A percentile compares a stretch with the other conserved stretches of the same genome.
Conservation (phyloP, 2,797 vertebrate species). For the Sorex maritimensis region DNA sequence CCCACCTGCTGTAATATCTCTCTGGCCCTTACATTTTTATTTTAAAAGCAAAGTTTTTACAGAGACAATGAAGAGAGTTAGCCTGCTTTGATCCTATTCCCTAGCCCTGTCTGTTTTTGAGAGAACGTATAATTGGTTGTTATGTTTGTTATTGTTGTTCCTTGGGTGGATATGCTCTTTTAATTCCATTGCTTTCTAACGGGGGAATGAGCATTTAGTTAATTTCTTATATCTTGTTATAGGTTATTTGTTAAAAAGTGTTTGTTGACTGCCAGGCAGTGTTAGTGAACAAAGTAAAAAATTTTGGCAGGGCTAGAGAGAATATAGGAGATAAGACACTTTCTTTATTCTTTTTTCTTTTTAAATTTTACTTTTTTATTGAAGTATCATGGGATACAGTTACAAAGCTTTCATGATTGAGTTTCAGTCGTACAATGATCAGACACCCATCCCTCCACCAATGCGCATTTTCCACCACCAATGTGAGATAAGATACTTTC, state of each 20-base stretch:
- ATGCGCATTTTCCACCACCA: too few species aligned
- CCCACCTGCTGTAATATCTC: too few species aligned
- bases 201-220: constrained; percentile 38
- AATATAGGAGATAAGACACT: too few species aligned
- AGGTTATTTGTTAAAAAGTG: constrained; percentile 48
- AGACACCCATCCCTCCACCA: too few species aligned
- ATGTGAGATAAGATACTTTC: too few species aligned
- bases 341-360: too few species aligned
- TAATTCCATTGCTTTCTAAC: constrained; percentile 37
- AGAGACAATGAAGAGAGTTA: constrained; percentile 39
- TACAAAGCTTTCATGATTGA: too few species aligned
- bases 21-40: background rate
- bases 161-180: background rate
- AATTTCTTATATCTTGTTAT: constrained; percentile 53
- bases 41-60: constrained; percentile 60
- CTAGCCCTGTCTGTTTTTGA: background rate
- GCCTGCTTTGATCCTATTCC: background rate
- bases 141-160: too few species aligned
- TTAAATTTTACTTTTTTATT: too few species aligned
- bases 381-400: too few species aligned
- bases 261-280: constrained; percentile 34
- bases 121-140: background rate
- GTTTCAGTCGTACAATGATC: too few species aligned
- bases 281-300: constrained; percentile 21
- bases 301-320: too few species aligned